Base-by-base conservation (phyloP, 2,888 invertebrate species). In the Hypsopygia costalis region DNA sequence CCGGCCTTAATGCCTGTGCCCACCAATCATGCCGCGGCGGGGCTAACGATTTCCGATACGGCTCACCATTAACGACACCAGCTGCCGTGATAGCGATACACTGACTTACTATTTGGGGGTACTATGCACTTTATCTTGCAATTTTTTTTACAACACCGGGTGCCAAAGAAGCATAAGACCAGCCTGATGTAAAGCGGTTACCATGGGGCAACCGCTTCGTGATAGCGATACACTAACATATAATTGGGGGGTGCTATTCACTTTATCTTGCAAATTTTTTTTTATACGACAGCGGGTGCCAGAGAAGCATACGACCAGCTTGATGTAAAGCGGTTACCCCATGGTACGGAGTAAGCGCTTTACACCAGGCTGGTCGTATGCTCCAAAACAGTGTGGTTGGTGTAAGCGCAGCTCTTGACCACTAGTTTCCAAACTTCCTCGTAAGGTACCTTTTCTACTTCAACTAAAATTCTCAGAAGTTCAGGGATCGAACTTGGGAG, bases 401-500 rank as follows among this genome's bases (percentile, higher is more conserved):
- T 99, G 89, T 99, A 99, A 5, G 98, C 99, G 76, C 98, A 99
- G 22, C 97, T 95, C 56, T 91, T 92, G 3, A 90, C 91, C 0
- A 95, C 95, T 12, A 99, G 92, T 0, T 94, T 91, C 98, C 98
- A 99, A 3, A 98, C 98, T 87, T 95, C 93, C 0, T 97, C 97
- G 94, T 97, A 99, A 0, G 94, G 58, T 25, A 99, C 81, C 20
- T 95, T 95, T 83, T 99, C 99, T 47, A 96, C 91, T 69, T 99
- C 99, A 12, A 99, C 73, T 36, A 99, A 90, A 50, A 99, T 93
- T 52, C 99, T 92, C 93, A 99, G 96, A 55, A 98, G 88, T 79
- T 99, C 99, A 0, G 99, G 99, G 62, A 99, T 98, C 33, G 99
- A n/a, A n/a, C n/a, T n/a, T n/a, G n/a, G n/a, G n/a, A n/a, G n/a